phyloP scores from a whole-genome alignment of 1,140 invertebrate genomes.

The Polypedilum pembai region DNA sequence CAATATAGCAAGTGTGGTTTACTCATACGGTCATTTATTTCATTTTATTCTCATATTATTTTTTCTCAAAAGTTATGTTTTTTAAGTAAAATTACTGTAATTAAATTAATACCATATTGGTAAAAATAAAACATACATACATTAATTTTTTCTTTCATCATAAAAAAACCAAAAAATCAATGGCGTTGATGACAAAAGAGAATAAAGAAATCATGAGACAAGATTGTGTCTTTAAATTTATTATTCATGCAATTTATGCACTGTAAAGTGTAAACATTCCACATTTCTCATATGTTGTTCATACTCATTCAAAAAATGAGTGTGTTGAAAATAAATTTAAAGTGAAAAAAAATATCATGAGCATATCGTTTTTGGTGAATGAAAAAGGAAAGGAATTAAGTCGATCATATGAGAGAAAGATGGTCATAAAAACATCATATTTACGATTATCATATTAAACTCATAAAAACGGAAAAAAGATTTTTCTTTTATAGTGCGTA shows the following conservation, averaged over 20 bases:
- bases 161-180: not conserved
- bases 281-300: too few relatives aligned
- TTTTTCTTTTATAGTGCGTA: too few relatives aligned
- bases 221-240: conserved; percentile 3
- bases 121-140: not conserved
- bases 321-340: not conserved
- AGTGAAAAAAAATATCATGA: not conserved
- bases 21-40: too few relatives aligned
- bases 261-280: not conserved
- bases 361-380: not conserved
- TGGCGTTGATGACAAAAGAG: not conserved
- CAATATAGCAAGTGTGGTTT: too few relatives aligned
- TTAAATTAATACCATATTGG: too few relatives aligned
- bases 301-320: not conserved
- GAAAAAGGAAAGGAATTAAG: too few relatives aligned
- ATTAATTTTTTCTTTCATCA: not conserved
- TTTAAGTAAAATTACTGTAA: not conserved
- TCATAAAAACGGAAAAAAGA: too few relatives aligned
- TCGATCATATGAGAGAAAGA: too few relatives aligned
- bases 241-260: conserved; percentile 13
- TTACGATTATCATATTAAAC: too few relatives aligned
- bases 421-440: too few relatives aligned
- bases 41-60: not conserved
- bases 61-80: not conserved
- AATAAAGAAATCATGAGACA: not conserved